Conservation (phyloP, 37 sponge, comb jelly and placozoan species). For the Eunapius fragilis region DNA sequence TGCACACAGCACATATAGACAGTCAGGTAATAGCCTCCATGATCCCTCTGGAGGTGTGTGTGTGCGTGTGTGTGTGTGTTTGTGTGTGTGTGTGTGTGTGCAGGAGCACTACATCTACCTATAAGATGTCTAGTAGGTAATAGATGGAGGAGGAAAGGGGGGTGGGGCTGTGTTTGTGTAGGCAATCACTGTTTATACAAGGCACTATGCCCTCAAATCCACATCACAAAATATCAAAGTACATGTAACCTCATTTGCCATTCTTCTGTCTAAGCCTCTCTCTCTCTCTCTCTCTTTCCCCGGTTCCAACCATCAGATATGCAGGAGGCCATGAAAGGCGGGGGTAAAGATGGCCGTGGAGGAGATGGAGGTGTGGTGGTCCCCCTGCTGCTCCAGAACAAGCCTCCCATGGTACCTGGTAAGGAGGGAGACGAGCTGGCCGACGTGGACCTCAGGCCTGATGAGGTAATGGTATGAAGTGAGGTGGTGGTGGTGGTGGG, state of each 20-base stretch:
- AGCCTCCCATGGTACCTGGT: conserved; percentile 50
- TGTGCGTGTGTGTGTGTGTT: no score
- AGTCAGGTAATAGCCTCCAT: no score
- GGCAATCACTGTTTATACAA: not conserved
- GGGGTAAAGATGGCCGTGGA: conserved; percentile 22
- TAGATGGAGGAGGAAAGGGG: no score
- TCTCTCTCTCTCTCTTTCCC: not conserved
- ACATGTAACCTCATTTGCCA: not conserved
- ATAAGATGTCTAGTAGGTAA: no score
- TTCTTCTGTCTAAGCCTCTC: no score
- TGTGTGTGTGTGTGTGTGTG: no score
- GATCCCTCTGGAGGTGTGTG: no score
- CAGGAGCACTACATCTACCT: no score
- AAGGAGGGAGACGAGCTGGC: conserved; percentile 46
- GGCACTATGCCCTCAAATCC: not conserved
- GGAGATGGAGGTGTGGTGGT: conserved; percentile 25
- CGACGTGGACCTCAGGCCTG: conserved; percentile 75
- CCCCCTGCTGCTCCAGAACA: conserved; percentile 70
- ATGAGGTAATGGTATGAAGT: conserved; percentile 38
- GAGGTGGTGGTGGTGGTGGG: not conserved
- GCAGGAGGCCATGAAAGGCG: not conserved
- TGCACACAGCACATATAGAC: no score
- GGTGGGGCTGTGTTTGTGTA: no score
- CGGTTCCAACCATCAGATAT: not conserved
- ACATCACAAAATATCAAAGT: not conserved